These are phyloP conservation scores for Drosophila sp. DNA, from an alignment of 1,140 invertebrate genomes.

Conservation along the genomic window DNA sequence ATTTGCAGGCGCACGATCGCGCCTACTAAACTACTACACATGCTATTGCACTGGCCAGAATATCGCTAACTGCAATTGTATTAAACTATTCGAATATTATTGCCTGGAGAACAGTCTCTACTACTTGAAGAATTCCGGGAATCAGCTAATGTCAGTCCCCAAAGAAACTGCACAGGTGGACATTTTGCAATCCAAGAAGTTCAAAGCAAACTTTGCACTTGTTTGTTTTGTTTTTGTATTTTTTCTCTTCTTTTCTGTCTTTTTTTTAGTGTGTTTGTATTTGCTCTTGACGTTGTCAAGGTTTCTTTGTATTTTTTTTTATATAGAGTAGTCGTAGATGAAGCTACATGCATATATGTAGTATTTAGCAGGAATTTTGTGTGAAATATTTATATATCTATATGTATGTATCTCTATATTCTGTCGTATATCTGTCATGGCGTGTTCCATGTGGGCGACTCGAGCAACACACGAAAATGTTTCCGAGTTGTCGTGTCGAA, in stretches of 20 bases:
- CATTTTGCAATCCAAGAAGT: conserved; percentile 59
- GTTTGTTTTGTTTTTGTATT: conserved; percentile 18
- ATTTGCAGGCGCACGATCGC: conserved; percentile 28
- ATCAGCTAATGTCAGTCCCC: conserved; percentile 55
- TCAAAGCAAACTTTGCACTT: conserved; percentile 60
- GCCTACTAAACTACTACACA: conserved; percentile 17
- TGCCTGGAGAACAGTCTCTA: not conserved
- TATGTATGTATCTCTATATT: conserved; percentile 38
- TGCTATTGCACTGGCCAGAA: conserved; percentile 8
- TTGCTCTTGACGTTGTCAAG: conserved; percentile 76
- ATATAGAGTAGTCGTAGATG: conserved; percentile 32
- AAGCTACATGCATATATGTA: conserved; percentile 28
- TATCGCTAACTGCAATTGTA: conserved; percentile 15
- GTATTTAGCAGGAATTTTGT: conserved; percentile 67
- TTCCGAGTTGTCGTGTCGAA: conserved; percentile 78
- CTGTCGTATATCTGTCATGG: conserved; percentile 39
- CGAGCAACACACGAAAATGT: conserved; percentile 64
- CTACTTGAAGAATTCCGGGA: conserved; percentile 60
- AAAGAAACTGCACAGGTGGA: conserved; percentile 75
- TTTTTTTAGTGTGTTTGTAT: conserved; percentile 36
- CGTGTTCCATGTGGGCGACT: conserved; percentile 68
- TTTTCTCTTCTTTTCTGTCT: conserved; percentile 5
- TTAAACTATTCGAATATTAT: conserved; percentile 42
- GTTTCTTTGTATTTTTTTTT: conserved; percentile 57
- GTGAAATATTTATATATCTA: conserved; percentile 53